Conservation (phyloP, 1,140 invertebrate species). For the Platorchestia sp. region DNA sequence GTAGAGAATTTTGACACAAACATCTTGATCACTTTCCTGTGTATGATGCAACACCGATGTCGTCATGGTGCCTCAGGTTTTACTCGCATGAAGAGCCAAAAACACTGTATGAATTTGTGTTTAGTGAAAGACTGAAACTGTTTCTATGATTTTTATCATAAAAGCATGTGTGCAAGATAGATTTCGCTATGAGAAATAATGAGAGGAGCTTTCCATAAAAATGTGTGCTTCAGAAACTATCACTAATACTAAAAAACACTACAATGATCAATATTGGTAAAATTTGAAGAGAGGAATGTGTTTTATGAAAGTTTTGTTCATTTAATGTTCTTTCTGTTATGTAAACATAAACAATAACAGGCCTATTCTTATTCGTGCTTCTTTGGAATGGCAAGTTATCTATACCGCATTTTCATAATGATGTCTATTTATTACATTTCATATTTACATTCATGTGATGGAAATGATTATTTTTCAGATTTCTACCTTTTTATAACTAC, state of each 20-base stretch:
- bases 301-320: not conserved
- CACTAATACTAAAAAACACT: not conserved
- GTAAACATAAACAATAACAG: not conserved
- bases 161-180: not conserved
- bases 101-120: not conserved
- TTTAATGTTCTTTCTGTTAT: not conserved
- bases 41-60: too few species aligned
- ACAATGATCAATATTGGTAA: not conserved
- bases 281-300: not conserved
- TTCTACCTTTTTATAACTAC: not conserved
- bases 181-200: not conserved
- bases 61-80: too few species aligned
- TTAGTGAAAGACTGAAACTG: not conserved
- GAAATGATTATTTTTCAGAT: not conserved
- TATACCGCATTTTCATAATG: not conserved
- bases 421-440: not conserved
- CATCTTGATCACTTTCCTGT: constrained; percentile 1
- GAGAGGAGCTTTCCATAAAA: not conserved
- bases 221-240: not conserved
- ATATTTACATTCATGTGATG: not conserved
- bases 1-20: not conserved
- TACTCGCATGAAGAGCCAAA: not conserved
- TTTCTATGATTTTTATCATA: not conserved
- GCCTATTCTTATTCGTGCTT: not conserved
- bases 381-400: too few species aligned